Evolutionary conservation across 2,113 vertebrate genomes (phyloP), one percentile per base, ranked within the genome.

Genomic region (Rattus rattus): DNA sequence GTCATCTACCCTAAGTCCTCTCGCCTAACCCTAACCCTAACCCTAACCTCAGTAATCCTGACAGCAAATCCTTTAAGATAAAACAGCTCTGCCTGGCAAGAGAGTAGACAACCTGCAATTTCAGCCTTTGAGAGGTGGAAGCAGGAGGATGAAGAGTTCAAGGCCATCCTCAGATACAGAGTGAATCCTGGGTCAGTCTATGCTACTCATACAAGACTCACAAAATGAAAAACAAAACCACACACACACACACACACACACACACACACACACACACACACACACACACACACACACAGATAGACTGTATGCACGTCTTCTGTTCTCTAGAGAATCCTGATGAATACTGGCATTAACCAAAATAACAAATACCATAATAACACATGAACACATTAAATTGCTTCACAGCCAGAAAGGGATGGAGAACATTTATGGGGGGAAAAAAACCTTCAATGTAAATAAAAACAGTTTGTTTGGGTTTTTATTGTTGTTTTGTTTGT

Each of bases 251-350:
- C 43, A 36, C 14, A 7, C 19, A 83, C 54, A 11, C 59, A 61
- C 59, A 7, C 61, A 63, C 22, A 7, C 22, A 63, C 61, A 7
- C 20, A 24, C 61, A 59, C 59, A 59, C 59, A 54, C 52, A 54
- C 52, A 54, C 54, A 84, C 2, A 39, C 0, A 63, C 3, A 54
- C 11, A 54, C 52, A 54, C 11, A 30, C 61, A 26, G 3, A 77
- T 30, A 61, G 14, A 69, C 9, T 33, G 19, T 17, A 69, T 3
- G 36, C 17, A 75, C 8, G 83, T 5, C 17, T 85, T 90, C 43
- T 94, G 77, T 20, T 90, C 47, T 81, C 80, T 81, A 75, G 30
- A 69, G 47, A 86, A 92, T 65, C 28, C 54, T 94, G 61, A 65
- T 70, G 75, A 95, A 83, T 54, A 72, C 22, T 30, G 16, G n/a